Conservation (phyloP, 2,888 invertebrate species). For the Synergus itoensis region DNA sequence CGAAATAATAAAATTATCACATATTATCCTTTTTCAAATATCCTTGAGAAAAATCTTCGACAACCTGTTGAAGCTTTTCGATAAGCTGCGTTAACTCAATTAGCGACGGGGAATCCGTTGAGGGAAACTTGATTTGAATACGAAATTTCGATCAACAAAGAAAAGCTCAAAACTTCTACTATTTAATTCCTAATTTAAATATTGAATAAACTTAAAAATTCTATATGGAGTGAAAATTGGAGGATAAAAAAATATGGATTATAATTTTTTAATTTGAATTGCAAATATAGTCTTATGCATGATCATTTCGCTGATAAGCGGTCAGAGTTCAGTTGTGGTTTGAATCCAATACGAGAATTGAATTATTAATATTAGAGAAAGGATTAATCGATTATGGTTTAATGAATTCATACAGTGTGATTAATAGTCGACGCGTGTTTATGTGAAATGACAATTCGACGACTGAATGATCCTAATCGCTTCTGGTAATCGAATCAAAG, state of each 20-base stretch:
- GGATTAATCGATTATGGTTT: conserved; percentile 7
- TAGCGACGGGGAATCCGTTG: not conserved
- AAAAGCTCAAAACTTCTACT: not conserved
- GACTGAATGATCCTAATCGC: conserved; percentile 12
- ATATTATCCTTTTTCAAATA: not conserved
- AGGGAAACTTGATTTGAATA: not conserved
- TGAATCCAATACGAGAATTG: conserved; percentile 36
- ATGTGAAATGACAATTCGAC: not conserved
- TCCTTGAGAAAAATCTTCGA: not conserved
- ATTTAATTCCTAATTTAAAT: too few species aligned
- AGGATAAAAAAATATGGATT: not conserved
- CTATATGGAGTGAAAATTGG: not conserved
- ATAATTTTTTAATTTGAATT: not conserved
- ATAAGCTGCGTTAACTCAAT: not conserved
- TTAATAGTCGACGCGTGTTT: conserved; percentile 22
- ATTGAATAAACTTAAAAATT: too few species aligned
- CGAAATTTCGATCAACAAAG: not conserved
- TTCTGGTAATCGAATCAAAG: not conserved
- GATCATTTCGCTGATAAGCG: not conserved
- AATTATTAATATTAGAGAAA: conserved; percentile 36
- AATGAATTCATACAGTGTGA: conserved; percentile 25
- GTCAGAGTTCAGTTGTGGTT: conserved; percentile 23
- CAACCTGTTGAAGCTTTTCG: not conserved
- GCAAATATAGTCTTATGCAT: not conserved
- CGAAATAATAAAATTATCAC: too few species aligned